Conservation (phyloP, 2,797 vertebrate genomes). For the Yasuhikotakia modesta region DNA sequence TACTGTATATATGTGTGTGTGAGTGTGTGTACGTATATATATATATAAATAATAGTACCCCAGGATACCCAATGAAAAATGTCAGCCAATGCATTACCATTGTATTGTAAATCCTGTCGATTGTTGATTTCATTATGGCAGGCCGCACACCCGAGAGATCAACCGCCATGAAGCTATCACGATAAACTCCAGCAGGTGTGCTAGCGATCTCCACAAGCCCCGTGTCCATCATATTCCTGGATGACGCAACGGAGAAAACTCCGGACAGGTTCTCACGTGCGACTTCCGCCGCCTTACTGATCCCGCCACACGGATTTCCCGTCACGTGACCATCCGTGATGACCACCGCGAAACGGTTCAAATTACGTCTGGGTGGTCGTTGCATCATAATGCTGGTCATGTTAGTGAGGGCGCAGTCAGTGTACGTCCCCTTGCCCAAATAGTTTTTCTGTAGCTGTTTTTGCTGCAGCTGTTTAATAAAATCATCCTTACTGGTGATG, state of each 20-base stretch:
- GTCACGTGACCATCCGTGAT: slow-evolving; percentile 96
- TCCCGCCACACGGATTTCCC: slow-evolving; percentile 83
- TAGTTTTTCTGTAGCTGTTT: too few relatives aligned
- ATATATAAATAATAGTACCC: too few relatives aligned
- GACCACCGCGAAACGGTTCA: slow-evolving; percentile 83
- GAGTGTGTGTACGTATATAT: too few relatives aligned
- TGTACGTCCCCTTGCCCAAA: slow-evolving; percentile 91
- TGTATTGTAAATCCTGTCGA: slow-evolving; percentile 86
- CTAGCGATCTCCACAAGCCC: slow-evolving; percentile 88
- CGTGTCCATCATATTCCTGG: slow-evolving; percentile 79
- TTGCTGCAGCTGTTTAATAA: slow-evolving; percentile 67
- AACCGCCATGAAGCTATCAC: slow-evolving; percentile 81
- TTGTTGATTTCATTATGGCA: slow-evolving; percentile 69
- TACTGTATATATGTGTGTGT: too few relatives aligned
- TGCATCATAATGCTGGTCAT: slow-evolving; percentile 80
- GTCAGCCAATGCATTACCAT: slow-evolving; percentile 92
- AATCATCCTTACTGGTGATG: slow-evolving; percentile 74
- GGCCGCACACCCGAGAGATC: slow-evolving; percentile 65
- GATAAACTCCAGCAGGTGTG: slow-evolving; percentile 82
- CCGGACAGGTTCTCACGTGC: slow-evolving; percentile 82
- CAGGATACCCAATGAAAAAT: too few relatives aligned
- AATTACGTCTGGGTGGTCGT: neutral
- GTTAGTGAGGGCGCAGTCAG: slow-evolving; percentile 86
- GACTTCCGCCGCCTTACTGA: slow-evolving; percentile 84
- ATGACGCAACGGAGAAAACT: slow-evolving; percentile 86